Evolutionary conservation across 2,888 invertebrate species (phyloP).

Genomic region (Mayetiola destructor): DNA sequence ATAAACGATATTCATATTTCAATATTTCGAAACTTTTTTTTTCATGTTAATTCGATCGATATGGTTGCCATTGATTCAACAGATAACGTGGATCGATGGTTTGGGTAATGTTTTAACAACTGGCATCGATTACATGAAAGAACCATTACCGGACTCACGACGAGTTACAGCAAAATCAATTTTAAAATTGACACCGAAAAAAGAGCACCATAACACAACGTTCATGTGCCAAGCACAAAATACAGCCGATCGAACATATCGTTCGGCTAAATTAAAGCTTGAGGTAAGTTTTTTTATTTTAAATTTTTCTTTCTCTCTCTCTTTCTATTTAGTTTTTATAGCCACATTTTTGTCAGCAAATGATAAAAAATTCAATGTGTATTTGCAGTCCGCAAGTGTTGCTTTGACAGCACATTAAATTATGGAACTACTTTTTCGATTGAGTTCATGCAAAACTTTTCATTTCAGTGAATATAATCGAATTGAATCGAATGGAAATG

Average conservation of each 20-base stretch:
- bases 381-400: no score
- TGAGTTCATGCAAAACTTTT: no score
- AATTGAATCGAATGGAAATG: no score
- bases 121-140: conserved; percentile 63
- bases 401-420: no score
- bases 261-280: conserved; percentile 62
- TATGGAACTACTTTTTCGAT: no score
- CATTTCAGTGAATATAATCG: no score
- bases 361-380: no score
- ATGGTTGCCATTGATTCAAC: conserved; percentile 17
- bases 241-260: conserved; percentile 74
- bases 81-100: conserved; percentile 89
- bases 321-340: no score
- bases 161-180: conserved; percentile 73
- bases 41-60: conserved; percentile 5
- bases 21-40: no score
- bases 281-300: conserved; percentile 43
- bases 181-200: conserved; percentile 68
- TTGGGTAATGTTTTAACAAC: conserved; percentile 68
- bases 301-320: conserved; percentile 13
- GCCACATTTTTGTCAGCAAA: no score
- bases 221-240: conserved; percentile 89
- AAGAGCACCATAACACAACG: conserved; percentile 79
- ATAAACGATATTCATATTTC: no score
- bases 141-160: conserved; percentile 65